Base-by-base conservation (phyloP, 2,888 invertebrate genomes). In the Odontocolon sp. region DNA sequence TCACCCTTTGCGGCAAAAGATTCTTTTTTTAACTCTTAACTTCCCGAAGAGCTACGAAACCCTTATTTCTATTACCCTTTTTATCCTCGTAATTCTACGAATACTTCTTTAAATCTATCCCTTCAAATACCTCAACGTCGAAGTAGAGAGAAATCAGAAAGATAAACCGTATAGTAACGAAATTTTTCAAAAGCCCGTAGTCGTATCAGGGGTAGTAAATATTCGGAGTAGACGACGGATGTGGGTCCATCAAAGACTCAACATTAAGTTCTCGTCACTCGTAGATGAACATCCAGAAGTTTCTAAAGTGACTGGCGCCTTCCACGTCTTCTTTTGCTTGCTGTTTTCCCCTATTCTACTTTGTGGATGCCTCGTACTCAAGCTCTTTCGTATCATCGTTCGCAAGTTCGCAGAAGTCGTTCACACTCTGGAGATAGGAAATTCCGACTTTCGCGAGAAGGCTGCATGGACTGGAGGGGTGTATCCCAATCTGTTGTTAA, bases 261-360 rank as follows among this genome's bases (percentile, higher is more conserved):
- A 81, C 81, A 80, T 79, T 81, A 82, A 81, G 82, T 79, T 80
- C 72, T 77, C 80, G 78, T 80, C 82, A 80, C 80, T 78, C 77
- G 59, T 75, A 67, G 67, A 40, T 78, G 67, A 40, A 47, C 50
- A 47, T 57, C 64, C 36, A 45, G 61, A 74, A 80, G 78, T 81
- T 76, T 81, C 67, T 72, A 73, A 79, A 83, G 81, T 80, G 79
- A 78, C 77, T 64, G 18, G 23, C 36, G 14, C 70, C 36, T 50
- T 36, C 64, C 52, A 6, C 9, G 31, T 59, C 56, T 68, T 57
- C 45, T n/a, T 38, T 9, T 2, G 28, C 57, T 31, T 31, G 52
- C 38, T 54, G 3, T 57, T n/a, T 47, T 14, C 2, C 11, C 26
- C 36, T 59, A n/a, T 9, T 8, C 14, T 28, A n/a, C 11, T 23